Conservation (phyloP, 2,113 vertebrate species). For the Caracal caracal region DNA sequence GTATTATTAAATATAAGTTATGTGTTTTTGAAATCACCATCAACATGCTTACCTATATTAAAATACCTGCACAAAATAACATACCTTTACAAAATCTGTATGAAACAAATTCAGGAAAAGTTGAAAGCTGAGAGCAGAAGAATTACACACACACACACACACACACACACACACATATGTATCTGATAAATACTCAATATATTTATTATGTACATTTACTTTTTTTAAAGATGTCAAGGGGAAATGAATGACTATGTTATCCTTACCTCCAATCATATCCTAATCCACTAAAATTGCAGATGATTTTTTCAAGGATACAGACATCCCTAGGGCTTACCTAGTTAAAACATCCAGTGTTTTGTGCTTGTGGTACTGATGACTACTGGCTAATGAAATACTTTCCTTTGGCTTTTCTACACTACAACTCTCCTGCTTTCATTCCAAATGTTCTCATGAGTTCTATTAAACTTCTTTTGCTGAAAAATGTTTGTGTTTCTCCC, state of each 20-base stretch:
- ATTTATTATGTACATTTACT: neutral
- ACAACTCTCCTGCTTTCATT: neutral
- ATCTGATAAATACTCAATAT: neutral
- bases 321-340: neutral
- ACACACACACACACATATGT: no score
- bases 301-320: neutral
- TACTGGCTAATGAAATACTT: neutral
- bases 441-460: neutral
- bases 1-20: conserved; percentile 54
- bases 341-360: neutral
- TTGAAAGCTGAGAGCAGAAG: neutral
- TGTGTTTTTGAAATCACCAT: neutral
- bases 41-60: neutral
- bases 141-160: neutral
- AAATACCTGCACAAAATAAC: neutral
- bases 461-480: neutral
- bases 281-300: neutral
- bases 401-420: neutral
- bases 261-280: neutral
- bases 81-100: neutral
- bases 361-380: neutral
- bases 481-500: neutral
- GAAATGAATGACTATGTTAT: neutral
- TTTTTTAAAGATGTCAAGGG: no score
- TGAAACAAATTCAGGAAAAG: neutral